Percentiles rank a stretch among this genome's conserved stretches.
These are phyloP conservation scores for Leuciscus idus DNA, from an alignment of 2,113 vertebrate species.

Conservation along the genomic window DNA sequence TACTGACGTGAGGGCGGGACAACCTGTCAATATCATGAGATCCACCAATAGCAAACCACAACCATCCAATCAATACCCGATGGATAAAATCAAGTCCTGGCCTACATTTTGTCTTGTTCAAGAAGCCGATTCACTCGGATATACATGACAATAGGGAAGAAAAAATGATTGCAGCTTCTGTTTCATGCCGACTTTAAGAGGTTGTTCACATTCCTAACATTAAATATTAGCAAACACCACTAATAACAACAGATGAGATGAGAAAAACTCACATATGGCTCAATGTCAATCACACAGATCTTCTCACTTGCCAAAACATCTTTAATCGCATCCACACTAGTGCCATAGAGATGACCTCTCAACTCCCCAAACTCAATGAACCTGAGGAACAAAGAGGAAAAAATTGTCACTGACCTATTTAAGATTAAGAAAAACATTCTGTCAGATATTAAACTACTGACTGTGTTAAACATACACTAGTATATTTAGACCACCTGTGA, in stretches of 20 bases:
- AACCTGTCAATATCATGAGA: no score
- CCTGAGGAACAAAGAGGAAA: conserved; percentile 66
- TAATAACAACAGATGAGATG: not conserved
- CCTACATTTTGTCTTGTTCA: no score
- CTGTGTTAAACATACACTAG: not conserved
- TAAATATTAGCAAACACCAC: not conserved
- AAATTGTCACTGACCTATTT: not conserved
- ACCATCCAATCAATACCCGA: no score
- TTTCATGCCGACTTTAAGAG: not conserved
- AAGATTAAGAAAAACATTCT: not conserved
- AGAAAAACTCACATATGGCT: conserved; percentile 80
- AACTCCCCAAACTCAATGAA: conserved; percentile 92
- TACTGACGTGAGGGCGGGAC: no score
- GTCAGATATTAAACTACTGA: not conserved
- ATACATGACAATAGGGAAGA: no score
- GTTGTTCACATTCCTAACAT: not conserved
- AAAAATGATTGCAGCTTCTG: no score
- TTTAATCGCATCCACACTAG: conserved; percentile 83
- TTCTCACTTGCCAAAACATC: conserved; percentile 83
- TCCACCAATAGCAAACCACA: no score
- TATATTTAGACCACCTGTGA: conserved; percentile 78
- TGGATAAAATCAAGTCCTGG: no score
- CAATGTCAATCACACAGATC: conserved; percentile 91
- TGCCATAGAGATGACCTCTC: conserved; percentile 91
- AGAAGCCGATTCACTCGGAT: no score